Evolutionary conservation across 1,140 invertebrate genomes (phyloP).

Genomic region (Drosophila triauraria): DNA sequence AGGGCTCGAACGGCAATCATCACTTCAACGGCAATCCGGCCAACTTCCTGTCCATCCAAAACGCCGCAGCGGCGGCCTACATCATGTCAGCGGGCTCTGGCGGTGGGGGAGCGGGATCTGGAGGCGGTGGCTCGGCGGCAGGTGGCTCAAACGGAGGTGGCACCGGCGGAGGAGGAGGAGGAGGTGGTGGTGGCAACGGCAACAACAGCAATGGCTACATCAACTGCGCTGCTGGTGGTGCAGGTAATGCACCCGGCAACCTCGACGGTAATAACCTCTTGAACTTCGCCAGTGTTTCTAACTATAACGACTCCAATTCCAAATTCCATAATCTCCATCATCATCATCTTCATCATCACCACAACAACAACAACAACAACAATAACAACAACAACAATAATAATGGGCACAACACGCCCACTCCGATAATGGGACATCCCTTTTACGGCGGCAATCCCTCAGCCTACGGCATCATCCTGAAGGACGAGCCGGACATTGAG

Average conservation of each 20-base stretch:
- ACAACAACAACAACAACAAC: slow-evolving; percentile 10
- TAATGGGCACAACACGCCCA: slow-evolving; percentile 9
- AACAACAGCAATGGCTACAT: slow-evolving; percentile 39
- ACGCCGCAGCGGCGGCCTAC: slow-evolving; percentile 75
- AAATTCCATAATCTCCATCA: slow-evolving; percentile 86
- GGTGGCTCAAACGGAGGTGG: slow-evolving; percentile 31
- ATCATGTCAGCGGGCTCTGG: slow-evolving; percentile 70
- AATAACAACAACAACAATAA: slow-evolving; percentile 1
- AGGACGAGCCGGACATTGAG: slow-evolving; percentile 91
- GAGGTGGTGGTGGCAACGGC: slow-evolving; percentile 15
- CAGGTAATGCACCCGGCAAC: slow-evolving; percentile 1
- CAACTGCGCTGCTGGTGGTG: slow-evolving; percentile 38
- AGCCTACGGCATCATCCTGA: slow-evolving; percentile 90
- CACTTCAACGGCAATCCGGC: slow-evolving; percentile 86
- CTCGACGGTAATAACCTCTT: slow-evolving; percentile 77
- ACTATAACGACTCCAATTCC: slow-evolving; percentile 74
- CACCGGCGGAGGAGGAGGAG: not conserved
- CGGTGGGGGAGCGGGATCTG: not conserved
- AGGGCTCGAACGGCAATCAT: slow-evolving; percentile 85
- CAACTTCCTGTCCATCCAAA: slow-evolving; percentile 88
- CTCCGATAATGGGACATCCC: slow-evolving; percentile 87
- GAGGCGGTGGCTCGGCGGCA: not conserved
- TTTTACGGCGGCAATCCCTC: slow-evolving; percentile 91
- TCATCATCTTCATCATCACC: slow-evolving; percentile 10
- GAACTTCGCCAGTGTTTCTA: slow-evolving; percentile 78